phyloP scores from a whole-genome alignment of 64 coral and sea anemone species.

The Porites lutea region DNA sequence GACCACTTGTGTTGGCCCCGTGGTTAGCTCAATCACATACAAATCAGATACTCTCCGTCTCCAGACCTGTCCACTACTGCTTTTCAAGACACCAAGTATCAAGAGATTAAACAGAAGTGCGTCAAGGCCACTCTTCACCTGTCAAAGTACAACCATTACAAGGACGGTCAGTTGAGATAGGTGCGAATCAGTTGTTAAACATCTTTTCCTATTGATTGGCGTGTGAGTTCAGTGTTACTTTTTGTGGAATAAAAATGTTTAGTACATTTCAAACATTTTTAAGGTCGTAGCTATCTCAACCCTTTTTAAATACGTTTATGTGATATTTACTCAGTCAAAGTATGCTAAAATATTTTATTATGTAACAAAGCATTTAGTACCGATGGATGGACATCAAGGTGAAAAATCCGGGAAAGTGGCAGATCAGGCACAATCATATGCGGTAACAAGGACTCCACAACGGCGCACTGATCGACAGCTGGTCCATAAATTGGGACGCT shows the following conservation, averaged over 20 bases:
- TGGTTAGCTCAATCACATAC: conserved; percentile 91
- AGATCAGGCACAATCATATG: conserved; percentile 72
- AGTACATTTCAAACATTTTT: too few relatives aligned
- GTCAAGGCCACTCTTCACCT: conserved; percentile 82
- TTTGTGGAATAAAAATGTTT: too few relatives aligned
- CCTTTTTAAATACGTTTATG: too few relatives aligned
- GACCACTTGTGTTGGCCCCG: not conserved
- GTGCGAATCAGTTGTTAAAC: not conserved
- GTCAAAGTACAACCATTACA: not conserved
- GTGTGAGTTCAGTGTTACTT: too few relatives aligned
- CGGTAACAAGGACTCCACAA: conserved; percentile 61
- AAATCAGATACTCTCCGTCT: conserved; percentile 83
- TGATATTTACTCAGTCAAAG: too few relatives aligned
- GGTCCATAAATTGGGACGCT: conserved; percentile 80
- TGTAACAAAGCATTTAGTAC: conserved; percentile 28
- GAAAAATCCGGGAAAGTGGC: conserved; percentile 91
- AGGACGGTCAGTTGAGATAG: too few relatives aligned
- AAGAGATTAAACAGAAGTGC: conserved; percentile 84
- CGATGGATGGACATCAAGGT: conserved; percentile 90
- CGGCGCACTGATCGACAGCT: conserved; percentile 37
- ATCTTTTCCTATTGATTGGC: not conserved
- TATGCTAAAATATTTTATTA: too few relatives aligned
- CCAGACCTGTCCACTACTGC: conserved; percentile 84
- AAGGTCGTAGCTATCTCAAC: too few relatives aligned
- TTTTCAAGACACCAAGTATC: conserved; percentile 70